Evolutionary conservation across 23 tunicate species (phyloP).

Genomic region (Diplosoma virens): DNA sequence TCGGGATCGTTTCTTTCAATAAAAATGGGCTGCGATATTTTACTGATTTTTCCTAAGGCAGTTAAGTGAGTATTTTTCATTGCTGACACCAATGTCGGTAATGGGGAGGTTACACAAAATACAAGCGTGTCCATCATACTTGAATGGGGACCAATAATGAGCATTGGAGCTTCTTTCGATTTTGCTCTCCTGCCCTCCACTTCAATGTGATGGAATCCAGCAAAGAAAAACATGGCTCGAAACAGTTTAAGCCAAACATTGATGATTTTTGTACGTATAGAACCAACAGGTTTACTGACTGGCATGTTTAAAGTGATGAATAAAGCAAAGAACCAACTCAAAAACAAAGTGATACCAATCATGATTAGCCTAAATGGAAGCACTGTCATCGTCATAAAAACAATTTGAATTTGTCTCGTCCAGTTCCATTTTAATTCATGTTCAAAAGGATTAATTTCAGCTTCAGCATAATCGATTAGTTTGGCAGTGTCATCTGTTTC

Average conservation of each 20-base stretch:
- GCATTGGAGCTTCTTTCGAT: constrained; percentile 55
- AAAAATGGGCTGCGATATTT: constrained; percentile 71
- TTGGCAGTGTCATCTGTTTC: no score
- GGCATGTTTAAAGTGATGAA: constrained; percentile 11
- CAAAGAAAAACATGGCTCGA: constrained; percentile 21
- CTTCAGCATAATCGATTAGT: no score
- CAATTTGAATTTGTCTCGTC: constrained; percentile 28
- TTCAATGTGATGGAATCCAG: constrained; percentile 46
- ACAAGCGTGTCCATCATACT: constrained; percentile 43
- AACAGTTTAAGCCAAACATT: constrained; percentile 15
- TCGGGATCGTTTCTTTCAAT: constrained; percentile 55
- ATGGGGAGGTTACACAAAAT: constrained; percentile 28
- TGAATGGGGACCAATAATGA: constrained; percentile 73
- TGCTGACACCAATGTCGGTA: constrained; percentile 52
- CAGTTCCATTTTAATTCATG: no score
- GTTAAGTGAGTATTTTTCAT: constrained; percentile 42
- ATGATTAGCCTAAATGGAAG: constrained; percentile 11
- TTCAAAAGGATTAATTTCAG: no score
- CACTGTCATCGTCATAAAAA: constrained; percentile 33
- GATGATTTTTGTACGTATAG: not conserved
- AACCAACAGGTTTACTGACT: constrained; percentile 21
- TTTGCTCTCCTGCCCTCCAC: constrained; percentile 54
- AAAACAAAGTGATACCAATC: not conserved
- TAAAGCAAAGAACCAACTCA: constrained; percentile 19
- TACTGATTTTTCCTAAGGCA: constrained; percentile 53